Percentiles rank a stretch among this genome's conserved stretches.
These are phyloP conservation scores for Acanthosepion pharaonis DNA, from an alignment of 2,888 invertebrate genomes.

Conservation along the genomic window DNA sequence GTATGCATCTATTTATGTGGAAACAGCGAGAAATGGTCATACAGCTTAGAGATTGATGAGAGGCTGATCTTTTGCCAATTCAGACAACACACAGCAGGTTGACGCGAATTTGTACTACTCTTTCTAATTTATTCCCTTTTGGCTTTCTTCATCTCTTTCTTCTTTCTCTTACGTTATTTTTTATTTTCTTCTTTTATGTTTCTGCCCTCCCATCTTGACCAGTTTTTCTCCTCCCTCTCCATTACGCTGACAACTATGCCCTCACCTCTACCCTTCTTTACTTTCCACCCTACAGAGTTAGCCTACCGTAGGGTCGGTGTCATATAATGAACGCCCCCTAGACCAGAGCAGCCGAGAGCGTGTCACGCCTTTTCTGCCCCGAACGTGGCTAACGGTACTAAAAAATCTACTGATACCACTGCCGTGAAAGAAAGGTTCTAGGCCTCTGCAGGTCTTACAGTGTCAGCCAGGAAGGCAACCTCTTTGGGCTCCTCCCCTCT, in stretches of 20 bases:
- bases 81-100: background rate
- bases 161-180: background rate
- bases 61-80: background rate
- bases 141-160: background rate
- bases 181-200: background rate
- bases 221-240: background rate
- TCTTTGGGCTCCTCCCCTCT: constrained; percentile 41
- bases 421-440: constrained; percentile 3
- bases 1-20: background rate
- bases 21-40: background rate
- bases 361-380: constrained; percentile 33
- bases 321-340: constrained; percentile 25
- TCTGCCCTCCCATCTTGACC: constrained; percentile 43
- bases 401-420: constrained; percentile 10
- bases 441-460: background rate
- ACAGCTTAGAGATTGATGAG: background rate
- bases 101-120: background rate
- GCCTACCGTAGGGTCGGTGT: constrained; percentile 33
- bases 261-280: background rate
- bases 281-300: background rate
- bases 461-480: constrained; percentile 33
- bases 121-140: background rate
- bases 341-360: constrained; percentile 23
- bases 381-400: constrained; percentile 33
- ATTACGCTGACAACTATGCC: background rate